phyloP scores from a whole-genome alignment of 2,113 vertebrate species.

The Malurus cyaneus region DNA sequence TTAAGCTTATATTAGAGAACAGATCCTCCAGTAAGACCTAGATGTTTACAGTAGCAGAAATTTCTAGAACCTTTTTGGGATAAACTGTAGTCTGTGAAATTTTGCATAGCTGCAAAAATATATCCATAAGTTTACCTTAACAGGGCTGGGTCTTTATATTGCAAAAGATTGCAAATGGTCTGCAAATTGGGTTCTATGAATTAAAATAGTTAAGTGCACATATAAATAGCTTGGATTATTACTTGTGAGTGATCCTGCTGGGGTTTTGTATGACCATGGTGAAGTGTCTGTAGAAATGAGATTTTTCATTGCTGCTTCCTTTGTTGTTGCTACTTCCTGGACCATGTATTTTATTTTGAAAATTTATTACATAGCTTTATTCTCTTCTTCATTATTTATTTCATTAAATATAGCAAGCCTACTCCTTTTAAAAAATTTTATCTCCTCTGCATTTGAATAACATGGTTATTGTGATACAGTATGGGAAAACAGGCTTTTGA shows the following conservation, averaged over 20 bases:
- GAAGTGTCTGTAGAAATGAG: neutral
- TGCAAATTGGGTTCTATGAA: neutral
- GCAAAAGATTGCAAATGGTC: neutral
- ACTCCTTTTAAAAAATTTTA: neutral
- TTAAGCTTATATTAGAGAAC: neutral
- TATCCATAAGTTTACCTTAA: neutral
- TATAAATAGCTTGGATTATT: neutral
- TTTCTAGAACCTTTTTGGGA: neutral
- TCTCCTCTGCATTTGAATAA: neutral
- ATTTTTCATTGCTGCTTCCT: neutral
- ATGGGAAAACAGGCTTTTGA: neutral
- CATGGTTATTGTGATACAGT: neutral
- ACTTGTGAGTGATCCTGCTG: neutral
- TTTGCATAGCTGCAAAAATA: neutral
- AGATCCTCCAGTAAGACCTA: neutral
- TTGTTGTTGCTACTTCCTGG: neutral
- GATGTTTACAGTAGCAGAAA: neutral
- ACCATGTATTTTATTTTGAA: neutral
- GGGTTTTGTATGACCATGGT: neutral
- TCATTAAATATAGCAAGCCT: neutral
- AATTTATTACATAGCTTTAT: neutral
- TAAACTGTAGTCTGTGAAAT: neutral
- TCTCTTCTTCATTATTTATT: neutral
- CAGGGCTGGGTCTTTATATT: neutral
- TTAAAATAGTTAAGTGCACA: neutral